phyloP scores from a whole-genome alignment of 2,888 invertebrate species.

The Temnothorax ravouxi region DNA sequence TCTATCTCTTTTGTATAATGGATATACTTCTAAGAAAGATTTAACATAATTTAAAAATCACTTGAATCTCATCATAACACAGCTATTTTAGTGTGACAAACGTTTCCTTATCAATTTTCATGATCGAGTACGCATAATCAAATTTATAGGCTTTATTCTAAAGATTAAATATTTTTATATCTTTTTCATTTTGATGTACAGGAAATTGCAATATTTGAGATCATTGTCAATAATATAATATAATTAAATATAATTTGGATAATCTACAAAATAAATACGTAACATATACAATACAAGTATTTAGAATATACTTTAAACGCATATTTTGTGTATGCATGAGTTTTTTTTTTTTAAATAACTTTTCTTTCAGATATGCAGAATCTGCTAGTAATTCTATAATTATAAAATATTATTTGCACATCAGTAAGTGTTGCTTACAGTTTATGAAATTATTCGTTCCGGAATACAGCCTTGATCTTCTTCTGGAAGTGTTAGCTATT shows the following conservation, averaged over 20 bases:
- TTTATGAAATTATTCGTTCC: constrained; percentile 4
- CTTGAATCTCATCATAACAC: neutral
- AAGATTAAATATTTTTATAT: neutral
- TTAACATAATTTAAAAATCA: neutral
- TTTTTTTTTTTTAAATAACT: neutral
- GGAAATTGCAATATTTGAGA: neutral
- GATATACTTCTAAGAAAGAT: neutral
- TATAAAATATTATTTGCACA: constrained; percentile 11
- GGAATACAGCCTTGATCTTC: neutral
- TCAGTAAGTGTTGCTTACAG: neutral
- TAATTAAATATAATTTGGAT: neutral
- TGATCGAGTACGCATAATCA: neutral
- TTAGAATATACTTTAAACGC: neutral
- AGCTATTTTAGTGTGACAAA: neutral
- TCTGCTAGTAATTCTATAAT: neutral
- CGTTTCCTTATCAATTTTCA: neutral
- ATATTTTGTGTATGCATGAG: neutral
- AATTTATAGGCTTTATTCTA: neutral
- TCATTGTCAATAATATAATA: neutral
- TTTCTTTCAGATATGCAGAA: constrained; percentile 2
- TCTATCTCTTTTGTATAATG: neutral
- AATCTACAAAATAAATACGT: too few relatives aligned
- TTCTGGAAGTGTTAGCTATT: constrained; percentile 5
- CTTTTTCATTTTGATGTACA: neutral
- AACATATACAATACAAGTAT: neutral